Base-by-base conservation (phyloP, 1,140 invertebrate genomes). In the Andrena cerasifolii region DNA sequence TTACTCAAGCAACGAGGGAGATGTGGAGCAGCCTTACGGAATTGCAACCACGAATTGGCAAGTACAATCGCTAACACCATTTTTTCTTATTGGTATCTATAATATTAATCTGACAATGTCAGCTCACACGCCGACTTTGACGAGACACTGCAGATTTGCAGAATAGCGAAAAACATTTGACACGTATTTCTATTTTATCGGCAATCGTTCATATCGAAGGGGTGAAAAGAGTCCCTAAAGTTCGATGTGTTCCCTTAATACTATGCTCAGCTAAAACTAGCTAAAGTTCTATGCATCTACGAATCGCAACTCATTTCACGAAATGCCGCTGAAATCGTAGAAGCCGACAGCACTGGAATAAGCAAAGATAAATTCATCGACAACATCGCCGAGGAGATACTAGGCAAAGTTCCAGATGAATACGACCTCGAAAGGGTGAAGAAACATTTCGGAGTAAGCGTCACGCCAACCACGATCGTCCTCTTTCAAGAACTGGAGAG, bases 401-500 rank as follows among this genome's bases (percentile, higher is more conserved):
- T 96, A 14, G 88, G 91, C 59, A 97, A 96, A 90, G 93, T 98
- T 63, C 97, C 97, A 0, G 83, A 88, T 21, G 93, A 94, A 72
- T 98, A 95, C 87, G 96, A 98, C 88, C 93, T 98, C 4, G 95
- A 95, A 91, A 96, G 95, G 91, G 95, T 98, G 26, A 94, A 95
- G 70, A 96, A 96, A 90, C 94, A 95, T 84, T 96, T 96, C 88
- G 96, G 96, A 78, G 91, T 96, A 86, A 94, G 94, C 77, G 95
- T 98, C 56, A 95, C 96, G 4, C 97, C 98, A 6, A 96, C 96
- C 0, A 95, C 96, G 0, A 95, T 98, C 31, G 97, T 98, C 4
- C 91, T 98, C 36, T 93, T 98, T 54, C 97, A 98, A 94, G 98
- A 98, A 90, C 90, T 98, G 24, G 96, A 98, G 86, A 94, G 97